phyloP scores from a whole-genome alignment of 35 echinoderm and acorn worm genomes.

The Nesometra sesokonis region DNA sequence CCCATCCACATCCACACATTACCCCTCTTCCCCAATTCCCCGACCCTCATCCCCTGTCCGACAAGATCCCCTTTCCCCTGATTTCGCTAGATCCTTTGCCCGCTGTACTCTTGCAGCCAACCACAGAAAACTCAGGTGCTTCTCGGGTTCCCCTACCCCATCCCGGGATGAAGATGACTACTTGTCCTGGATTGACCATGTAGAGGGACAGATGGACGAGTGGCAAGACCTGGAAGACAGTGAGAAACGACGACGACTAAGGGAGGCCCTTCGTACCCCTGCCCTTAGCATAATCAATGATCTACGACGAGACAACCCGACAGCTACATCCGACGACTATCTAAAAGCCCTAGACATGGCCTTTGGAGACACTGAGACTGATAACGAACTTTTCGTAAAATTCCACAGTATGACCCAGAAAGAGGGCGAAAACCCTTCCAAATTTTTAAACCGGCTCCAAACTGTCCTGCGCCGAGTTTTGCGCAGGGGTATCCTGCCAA shows the following conservation, averaged over 20 bases:
- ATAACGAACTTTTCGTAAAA: slow-evolving; percentile 25
- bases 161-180: slow-evolving; percentile 31
- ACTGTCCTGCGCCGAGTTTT: not conserved
- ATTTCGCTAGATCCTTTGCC: slow-evolving; percentile 11
- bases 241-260: slow-evolving; percentile 21
- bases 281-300: slow-evolving; percentile 28
- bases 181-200: slow-evolving; percentile 12
- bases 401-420: slow-evolving; percentile 23
- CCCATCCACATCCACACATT: too few species aligned
- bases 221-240: slow-evolving; percentile 33
- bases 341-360: slow-evolving; percentile 34
- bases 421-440: slow-evolving; percentile 13
- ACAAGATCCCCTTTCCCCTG: not conserved
- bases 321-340: slow-evolving; percentile 37
- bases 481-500: slow-evolving; percentile 1
- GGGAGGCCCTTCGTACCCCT: slow-evolving; percentile 36
- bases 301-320: slow-evolving; percentile 8
- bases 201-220: slow-evolving; percentile 36
- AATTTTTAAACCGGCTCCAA: slow-evolving; percentile 19
- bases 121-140: slow-evolving; percentile 23
- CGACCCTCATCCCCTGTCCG: too few species aligned
- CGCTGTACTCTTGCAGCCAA: slow-evolving; percentile 10
- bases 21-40: too few species aligned
- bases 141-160: slow-evolving; percentile 2
- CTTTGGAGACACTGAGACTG: slow-evolving; percentile 40